A percentile compares a stretch with the other conserved stretches of the same genome.
Conservation (phyloP, 1,140 invertebrate genomes). For the Vollenhovia emeryi region DNA sequence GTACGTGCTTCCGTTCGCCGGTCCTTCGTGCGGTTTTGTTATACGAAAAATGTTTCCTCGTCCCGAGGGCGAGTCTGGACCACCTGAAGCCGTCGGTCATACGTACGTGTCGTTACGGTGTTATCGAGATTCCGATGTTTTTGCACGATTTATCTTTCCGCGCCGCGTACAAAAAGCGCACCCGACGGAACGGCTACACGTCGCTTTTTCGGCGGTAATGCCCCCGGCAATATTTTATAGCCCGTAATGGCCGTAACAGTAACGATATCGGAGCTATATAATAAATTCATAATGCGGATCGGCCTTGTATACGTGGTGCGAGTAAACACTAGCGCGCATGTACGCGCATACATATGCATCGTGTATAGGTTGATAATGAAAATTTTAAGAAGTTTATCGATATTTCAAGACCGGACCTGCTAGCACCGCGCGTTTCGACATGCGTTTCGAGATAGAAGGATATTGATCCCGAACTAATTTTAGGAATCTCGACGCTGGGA, state of each 20-base stretch:
- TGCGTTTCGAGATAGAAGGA: constrained; percentile 8
- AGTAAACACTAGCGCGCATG: no score
- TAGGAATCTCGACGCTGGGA: neutral
- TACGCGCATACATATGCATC: neutral
- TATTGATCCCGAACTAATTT: constrained; percentile 53
- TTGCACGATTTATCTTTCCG: constrained; percentile 16
- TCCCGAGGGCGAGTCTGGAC: neutral
- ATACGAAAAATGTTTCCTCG: constrained; percentile 7
- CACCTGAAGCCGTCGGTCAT: neutral
- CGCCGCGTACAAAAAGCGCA: neutral
- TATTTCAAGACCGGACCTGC: neutral
- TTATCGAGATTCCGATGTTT: constrained; percentile 48
- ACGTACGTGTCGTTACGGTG: constrained; percentile 1
- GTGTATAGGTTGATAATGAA: neutral
- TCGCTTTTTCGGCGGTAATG: constrained; percentile 21
- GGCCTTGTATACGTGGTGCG: neutral
- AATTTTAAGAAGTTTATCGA: neutral
- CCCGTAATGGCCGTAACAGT: constrained; percentile 23
- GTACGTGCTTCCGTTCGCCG: neutral
- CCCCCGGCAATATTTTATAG: constrained; percentile 46
- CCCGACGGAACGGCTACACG: neutral
- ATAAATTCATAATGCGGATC: constrained; percentile 19
- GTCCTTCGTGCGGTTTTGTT: constrained; percentile 5
- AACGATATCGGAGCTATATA: constrained; percentile 14
- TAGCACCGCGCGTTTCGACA: neutral